Base-by-base conservation (phyloP, 1,140 invertebrate species). In the Bombus difficillimus region DNA sequence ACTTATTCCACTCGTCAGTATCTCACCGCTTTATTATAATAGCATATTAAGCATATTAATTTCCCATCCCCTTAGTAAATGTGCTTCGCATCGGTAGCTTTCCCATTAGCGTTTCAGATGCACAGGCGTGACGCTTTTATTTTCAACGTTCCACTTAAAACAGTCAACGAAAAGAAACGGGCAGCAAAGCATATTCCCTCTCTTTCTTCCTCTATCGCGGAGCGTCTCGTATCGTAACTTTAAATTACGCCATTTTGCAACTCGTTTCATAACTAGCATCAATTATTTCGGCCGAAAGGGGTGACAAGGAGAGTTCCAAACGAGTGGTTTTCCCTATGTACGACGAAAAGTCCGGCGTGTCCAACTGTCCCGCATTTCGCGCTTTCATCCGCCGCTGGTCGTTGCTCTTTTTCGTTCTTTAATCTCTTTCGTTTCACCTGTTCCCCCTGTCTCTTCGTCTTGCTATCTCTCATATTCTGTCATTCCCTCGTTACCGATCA, bases 251-350 rank as follows among this genome's bases (percentile, higher is more conserved):
- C 53, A 72, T 85, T 85, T 80, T 85, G 77, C 83, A 80, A 85
- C 83, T 85, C 83, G 83, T 85, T 85, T 80, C 68, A 53, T 85
- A 85, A 85, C 83, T 72, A 72, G 83, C 83, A 85, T 85, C 83
- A 85, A 85, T 85, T 85, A 85, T 85, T 85, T 80, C 83, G 39
- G 75, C 53, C 68, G 68, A 80, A 85, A 80, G 68, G 82, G 80
- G 83, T 72, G 83, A 85, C 83, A 85, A 85, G 83, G 41, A 80
- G 77, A 85, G 83, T 85, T 85, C 77, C 83, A 80, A 85, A 85
- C 83, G 83, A 80, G 76, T 80, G 83, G 83, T 72, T 71, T 47
- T 64, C 68, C 68, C 43, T 78, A 78, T 78, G 76, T 34, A 68
- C 74, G 62, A 72, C 68, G 83, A 85, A 79, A 80, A 84, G 47